Conservation (phyloP, 1,140 invertebrate species). For the Musca vetustissima region DNA sequence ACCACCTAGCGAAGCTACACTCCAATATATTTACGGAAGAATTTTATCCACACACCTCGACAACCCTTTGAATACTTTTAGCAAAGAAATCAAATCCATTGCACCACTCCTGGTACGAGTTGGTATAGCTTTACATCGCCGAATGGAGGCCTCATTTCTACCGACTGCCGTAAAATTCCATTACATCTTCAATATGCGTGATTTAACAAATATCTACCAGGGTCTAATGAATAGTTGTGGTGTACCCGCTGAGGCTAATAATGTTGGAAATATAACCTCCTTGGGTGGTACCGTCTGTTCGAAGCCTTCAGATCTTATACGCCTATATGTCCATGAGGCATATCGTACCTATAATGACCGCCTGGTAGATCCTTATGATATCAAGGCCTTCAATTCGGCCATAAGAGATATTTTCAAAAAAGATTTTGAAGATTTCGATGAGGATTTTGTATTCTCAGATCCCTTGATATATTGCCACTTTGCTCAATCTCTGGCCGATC, state of each 20-base stretch:
- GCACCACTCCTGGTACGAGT: constrained; percentile 64
- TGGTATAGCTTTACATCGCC: constrained; percentile 77
- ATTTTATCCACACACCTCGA: constrained; percentile 79
- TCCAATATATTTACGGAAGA: constrained; percentile 80
- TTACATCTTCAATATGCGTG: constrained; percentile 90
- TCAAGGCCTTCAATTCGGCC: constrained; percentile 74
- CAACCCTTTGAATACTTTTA: constrained; percentile 70
- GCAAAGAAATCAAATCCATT: constrained; percentile 63
- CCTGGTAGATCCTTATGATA: constrained; percentile 75
- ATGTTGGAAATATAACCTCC: background rate
- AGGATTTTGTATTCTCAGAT: constrained; percentile 66
- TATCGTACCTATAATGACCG: constrained; percentile 90
- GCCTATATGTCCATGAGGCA: constrained; percentile 89
- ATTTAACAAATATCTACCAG: constrained; percentile 89
- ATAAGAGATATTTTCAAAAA: constrained; percentile 80
- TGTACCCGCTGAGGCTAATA: constrained; percentile 44
- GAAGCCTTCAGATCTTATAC: constrained; percentile 70
- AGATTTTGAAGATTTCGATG: constrained; percentile 74
- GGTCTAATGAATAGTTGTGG: too few relatives aligned
- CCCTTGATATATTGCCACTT: constrained; percentile 89
- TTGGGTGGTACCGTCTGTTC: constrained; percentile 60
- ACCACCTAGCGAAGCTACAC: constrained; percentile 80
- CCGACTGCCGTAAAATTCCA: constrained; percentile 95
- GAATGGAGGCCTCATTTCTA: constrained; percentile 74
- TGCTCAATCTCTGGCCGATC: constrained; percentile 85